Conservation (phyloP, 2,113 vertebrate species). For the Tor tambroides region DNA sequence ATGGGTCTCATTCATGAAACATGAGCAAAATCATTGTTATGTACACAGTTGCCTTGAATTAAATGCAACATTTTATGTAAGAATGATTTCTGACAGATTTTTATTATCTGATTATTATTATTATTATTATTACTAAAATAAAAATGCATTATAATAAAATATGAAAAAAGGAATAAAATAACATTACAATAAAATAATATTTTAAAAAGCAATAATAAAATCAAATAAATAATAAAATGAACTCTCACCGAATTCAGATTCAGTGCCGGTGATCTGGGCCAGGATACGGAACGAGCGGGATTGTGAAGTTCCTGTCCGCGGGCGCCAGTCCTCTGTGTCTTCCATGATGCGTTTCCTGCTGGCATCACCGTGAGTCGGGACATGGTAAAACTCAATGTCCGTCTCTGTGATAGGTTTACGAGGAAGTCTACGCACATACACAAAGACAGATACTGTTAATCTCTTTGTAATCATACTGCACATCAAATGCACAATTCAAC, state of each 20-base stretch:
- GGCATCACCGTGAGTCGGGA: slow-evolving; percentile 87
- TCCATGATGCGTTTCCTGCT: slow-evolving; percentile 95
- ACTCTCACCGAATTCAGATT: slow-evolving; percentile 63
- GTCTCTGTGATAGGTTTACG: slow-evolving; percentile 88
- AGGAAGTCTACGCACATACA: slow-evolving; percentile 74
- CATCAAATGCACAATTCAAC: background rate
- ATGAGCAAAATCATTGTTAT: background rate
- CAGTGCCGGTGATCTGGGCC: slow-evolving; percentile 95
- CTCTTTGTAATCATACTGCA: background rate
- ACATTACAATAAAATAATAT: no score
- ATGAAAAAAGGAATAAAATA: no score
- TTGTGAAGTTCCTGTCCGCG: slow-evolving; percentile 90
- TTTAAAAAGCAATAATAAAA: no score
- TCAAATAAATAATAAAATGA: background rate
- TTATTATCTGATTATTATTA: no score
- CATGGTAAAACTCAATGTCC: slow-evolving; percentile 92
- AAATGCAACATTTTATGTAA: background rate
- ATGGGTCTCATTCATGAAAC: background rate
- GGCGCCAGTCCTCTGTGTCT: slow-evolving; percentile 97
- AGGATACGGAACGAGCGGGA: slow-evolving; percentile 97
- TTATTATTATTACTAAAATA: background rate
- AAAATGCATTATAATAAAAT: no score
- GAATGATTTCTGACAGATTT: background rate
- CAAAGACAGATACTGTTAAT: background rate
- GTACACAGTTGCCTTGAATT: background rate